These are phyloP conservation scores for Monopis laevigella DNA, from an alignment of 2,888 invertebrate species.

Conservation along the genomic window DNA sequence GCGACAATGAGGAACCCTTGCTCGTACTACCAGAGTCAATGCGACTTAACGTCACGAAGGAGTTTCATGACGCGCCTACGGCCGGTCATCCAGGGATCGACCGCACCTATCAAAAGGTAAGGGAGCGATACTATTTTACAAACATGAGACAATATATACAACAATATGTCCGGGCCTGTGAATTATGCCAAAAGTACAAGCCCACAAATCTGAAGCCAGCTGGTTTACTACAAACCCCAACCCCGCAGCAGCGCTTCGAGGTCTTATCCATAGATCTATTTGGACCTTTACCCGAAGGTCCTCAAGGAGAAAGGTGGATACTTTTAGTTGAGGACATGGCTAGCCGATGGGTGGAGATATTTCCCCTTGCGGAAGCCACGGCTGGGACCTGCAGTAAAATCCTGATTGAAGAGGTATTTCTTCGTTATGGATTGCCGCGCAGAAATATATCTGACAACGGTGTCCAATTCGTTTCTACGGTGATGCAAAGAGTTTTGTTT, in stretches of 20 bases:
- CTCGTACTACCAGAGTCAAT: slow-evolving; percentile 9
- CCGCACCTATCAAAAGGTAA: slow-evolving; percentile 16
- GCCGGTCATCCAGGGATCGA: slow-evolving; percentile 21
- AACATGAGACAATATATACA: slow-evolving; percentile 20
- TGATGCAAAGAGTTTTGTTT: slow-evolving; percentile 23
- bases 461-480: slow-evolving; percentile 23
- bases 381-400: slow-evolving; percentile 20
- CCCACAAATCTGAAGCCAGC: slow-evolving; percentile 26
- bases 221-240: slow-evolving; percentile 26
- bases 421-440: slow-evolving; percentile 25
- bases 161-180: slow-evolving; percentile 20
- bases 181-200: slow-evolving; percentile 27
- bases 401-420: slow-evolving; percentile 24
- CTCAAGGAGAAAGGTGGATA: slow-evolving; percentile 22
- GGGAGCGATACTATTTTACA: slow-evolving; percentile 19
- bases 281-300: slow-evolving; percentile 20
- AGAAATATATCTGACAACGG: slow-evolving; percentile 26
- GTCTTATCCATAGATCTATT: slow-evolving; percentile 26
- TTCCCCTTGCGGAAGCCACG: slow-evolving; percentile 20
- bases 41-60: slow-evolving; percentile 16
- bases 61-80: slow-evolving; percentile 19
- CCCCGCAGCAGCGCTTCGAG: slow-evolving; percentile 21
- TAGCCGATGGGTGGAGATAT: slow-evolving; percentile 24
- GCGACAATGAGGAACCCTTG: slow-evolving; percentile 7
- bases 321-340: slow-evolving; percentile 22